Percentiles rank a stretch among this genome's conserved stretches.
phyloP scores from a whole-genome alignment of 92 coral and sea anemone genomes.

The Micromussa lordhowensis region DNA sequence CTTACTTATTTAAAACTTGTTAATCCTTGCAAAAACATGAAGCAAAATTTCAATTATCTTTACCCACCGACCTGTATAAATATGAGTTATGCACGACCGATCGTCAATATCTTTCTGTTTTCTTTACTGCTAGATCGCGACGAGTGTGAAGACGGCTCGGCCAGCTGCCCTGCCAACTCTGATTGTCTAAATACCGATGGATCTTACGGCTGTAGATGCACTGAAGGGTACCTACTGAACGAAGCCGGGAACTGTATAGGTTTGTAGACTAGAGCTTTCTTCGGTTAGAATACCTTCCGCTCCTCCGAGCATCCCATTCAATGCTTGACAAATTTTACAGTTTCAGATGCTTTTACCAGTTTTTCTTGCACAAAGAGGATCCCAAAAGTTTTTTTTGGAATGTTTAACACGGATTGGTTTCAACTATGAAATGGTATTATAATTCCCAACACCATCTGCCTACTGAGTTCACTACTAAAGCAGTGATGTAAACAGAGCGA shows the following conservation, averaged over 20 bases:
- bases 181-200: slow-evolving; percentile 51
- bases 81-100: too few species aligned
- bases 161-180: slow-evolving; percentile 42
- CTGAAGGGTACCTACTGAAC: slow-evolving; percentile 63
- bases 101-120: too few species aligned
- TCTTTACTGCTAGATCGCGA: slow-evolving; percentile 16
- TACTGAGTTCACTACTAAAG: background rate
- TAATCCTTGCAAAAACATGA: too few species aligned
- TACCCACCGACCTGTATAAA: too few species aligned
- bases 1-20: too few species aligned
- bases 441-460: background rate
- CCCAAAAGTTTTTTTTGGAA: background rate
- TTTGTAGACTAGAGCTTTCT: background rate
- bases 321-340: background rate
- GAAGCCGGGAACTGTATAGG: slow-evolving; percentile 61
- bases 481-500: background rate
- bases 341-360: background rate
- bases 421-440: background rate
- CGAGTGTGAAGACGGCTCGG: slow-evolving; percentile 52
- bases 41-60: too few species aligned
- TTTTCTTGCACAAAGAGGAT: background rate
- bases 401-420: background rate
- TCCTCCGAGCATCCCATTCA: background rate
- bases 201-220: slow-evolving; percentile 72
- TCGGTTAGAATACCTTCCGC: background rate